These are phyloP conservation scores for Romanomermis culicivorax DNA, from an alignment of 2,888 invertebrate genomes.

Conservation along the genomic window DNA sequence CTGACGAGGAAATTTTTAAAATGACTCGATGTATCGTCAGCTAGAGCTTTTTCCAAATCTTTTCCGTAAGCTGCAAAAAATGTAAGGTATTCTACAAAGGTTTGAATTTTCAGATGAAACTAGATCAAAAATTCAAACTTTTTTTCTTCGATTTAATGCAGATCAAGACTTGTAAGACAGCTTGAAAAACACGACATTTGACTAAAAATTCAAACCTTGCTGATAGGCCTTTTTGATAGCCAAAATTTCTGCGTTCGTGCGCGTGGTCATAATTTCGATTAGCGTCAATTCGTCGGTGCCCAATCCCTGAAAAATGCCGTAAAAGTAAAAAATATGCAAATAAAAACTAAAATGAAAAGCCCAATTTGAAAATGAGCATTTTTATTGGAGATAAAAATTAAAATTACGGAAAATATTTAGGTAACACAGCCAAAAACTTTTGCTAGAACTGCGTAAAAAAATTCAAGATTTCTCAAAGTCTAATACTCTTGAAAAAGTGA, in stretches of 20 bases:
- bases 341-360: too few species aligned
- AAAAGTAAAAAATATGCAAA: too few species aligned
- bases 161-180: too few species aligned
- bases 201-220: slow-evolving; percentile 26
- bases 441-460: too few species aligned
- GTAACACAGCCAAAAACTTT: too few species aligned
- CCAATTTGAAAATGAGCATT: too few species aligned
- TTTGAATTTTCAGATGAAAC: background rate
- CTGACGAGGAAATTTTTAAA: slow-evolving; percentile 37
- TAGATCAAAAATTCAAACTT: background rate
- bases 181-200: too few species aligned
- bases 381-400: too few species aligned
- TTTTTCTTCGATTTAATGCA: too few species aligned
- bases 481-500: too few species aligned
- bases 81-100: background rate
- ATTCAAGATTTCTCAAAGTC: too few species aligned
- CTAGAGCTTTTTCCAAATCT: slow-evolving; percentile 24
- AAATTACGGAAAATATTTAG: too few species aligned
- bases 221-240: slow-evolving; percentile 30
- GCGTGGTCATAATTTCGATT: slow-evolving; percentile 66
- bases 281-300: slow-evolving; percentile 60
- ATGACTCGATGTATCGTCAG: slow-evolving; percentile 68
- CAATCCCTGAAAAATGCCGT: slow-evolving; percentile 44
- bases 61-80: slow-evolving; percentile 16
- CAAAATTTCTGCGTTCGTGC: slow-evolving; percentile 46